Conservation (phyloP, 2,888 invertebrate species). For the Cheilosia vulpina region DNA sequence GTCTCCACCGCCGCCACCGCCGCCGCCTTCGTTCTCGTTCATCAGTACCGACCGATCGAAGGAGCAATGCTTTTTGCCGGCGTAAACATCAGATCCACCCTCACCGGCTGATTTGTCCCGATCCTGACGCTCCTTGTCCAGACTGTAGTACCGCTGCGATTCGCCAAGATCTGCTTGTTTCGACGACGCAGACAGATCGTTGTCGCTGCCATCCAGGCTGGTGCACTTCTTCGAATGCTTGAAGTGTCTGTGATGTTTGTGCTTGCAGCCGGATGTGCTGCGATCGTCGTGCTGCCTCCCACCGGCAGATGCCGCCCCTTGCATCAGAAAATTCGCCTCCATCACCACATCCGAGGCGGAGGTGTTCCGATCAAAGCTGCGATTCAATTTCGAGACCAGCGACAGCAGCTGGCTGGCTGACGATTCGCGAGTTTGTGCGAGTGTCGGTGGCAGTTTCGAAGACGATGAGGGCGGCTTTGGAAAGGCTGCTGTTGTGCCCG, state of each 20-base stretch:
- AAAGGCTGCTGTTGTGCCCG: constrained; percentile 9
- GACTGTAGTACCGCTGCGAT: constrained; percentile 76
- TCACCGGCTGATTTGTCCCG: constrained; percentile 22
- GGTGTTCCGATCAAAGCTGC: constrained; percentile 73
- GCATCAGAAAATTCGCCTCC: constrained; percentile 76
- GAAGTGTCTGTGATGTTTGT: constrained; percentile 57
- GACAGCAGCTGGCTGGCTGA: constrained; percentile 71
- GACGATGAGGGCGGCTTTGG: constrained; percentile 51
- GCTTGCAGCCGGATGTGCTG: constrained; percentile 25
- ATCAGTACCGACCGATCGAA: constrained; percentile 73
- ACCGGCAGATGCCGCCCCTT: constrained; percentile 37
- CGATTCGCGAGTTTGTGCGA: constrained; percentile 68
- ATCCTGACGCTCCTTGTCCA: constrained; percentile 76
- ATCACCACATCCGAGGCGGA: constrained; percentile 74
- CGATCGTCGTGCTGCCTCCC: constrained; percentile 61
- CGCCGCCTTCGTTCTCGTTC: constrained; percentile 39
- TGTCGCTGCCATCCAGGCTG: constrained; percentile 75
- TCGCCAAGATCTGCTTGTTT: constrained; percentile 74
- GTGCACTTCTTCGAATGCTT: constrained; percentile 73
- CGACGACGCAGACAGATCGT: constrained; percentile 56
- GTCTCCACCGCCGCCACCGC: constrained; percentile 5
- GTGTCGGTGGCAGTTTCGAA: constrained; percentile 61
- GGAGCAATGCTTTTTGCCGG: constrained; percentile 76
- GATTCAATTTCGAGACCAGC: constrained; percentile 71
- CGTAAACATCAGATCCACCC: constrained; percentile 67